Evolutionary conservation across 1,140 invertebrate species (phyloP).

Genomic region (Pseudachorutes palmiensis): DNA sequence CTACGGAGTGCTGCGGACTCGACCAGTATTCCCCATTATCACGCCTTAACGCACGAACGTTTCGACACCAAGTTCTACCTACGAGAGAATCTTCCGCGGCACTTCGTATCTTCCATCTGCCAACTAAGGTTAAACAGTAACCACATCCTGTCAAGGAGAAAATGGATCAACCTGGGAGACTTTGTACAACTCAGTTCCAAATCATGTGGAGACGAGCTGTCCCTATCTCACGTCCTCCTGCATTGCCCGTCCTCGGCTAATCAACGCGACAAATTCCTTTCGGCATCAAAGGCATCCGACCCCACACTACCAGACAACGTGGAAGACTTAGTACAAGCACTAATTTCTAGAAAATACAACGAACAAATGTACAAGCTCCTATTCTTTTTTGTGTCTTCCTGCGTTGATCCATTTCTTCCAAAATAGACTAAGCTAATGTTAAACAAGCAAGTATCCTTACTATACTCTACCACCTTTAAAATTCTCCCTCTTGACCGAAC

Average conservation of each 20-base stretch:
- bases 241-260: too few species aligned
- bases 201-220: not conserved
- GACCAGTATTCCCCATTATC: not conserved
- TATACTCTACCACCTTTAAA: too few species aligned
- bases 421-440: too few species aligned
- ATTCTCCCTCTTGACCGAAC: constrained; percentile 4
- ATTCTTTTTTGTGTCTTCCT: too few species aligned
- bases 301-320: too few species aligned
- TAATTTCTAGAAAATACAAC: too few species aligned
- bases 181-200: not conserved
- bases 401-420: too few species aligned
- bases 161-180: not conserved
- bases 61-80: not conserved
- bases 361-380: too few species aligned
- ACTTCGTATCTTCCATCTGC: not conserved
- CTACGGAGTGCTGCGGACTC: not conserved
- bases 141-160: not conserved
- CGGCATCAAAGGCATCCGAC: too few species aligned
- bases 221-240: not conserved
- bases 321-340: too few species aligned
- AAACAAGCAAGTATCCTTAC: too few species aligned
- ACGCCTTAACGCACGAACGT: not conserved
- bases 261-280: too few species aligned
- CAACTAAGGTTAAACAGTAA: not conserved
- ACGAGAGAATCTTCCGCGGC: not conserved